These are phyloP conservation scores for Malurus alboscapulatus DNA, from an alignment of 2,113 vertebrate species.

Conservation along the genomic window DNA sequence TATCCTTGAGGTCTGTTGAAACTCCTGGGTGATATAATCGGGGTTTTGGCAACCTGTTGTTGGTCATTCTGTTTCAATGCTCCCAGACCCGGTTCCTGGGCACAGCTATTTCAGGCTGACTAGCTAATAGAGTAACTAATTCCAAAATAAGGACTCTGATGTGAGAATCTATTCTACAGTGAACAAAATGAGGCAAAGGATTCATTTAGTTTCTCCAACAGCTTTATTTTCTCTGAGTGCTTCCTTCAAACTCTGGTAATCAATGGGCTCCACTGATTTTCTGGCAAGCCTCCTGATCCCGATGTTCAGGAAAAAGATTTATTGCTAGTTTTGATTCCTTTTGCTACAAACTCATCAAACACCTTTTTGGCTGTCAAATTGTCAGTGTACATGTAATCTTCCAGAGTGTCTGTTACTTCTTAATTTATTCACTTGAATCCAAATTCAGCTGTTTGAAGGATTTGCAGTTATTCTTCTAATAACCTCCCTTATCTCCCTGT, in stretches of 20 bases:
- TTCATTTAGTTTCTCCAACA: background rate
- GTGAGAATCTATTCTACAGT: background rate
- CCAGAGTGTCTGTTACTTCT: conserved; percentile 6
- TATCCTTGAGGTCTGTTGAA: background rate
- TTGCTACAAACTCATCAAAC: conserved; percentile 23
- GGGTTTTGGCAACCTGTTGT: background rate
- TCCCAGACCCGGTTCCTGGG: background rate
- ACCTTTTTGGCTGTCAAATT: conserved; percentile 15
- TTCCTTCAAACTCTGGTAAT: background rate
- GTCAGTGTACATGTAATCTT: conserved; percentile 30
- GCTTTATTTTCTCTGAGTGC: background rate
- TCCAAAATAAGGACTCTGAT: background rate
- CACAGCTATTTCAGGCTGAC: background rate
- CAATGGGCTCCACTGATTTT: background rate
- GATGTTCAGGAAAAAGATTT: background rate
- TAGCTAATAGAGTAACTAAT: background rate
- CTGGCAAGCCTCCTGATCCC: conserved; percentile 14
- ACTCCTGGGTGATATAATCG: background rate
- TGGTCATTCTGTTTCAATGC: background rate
- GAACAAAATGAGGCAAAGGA: background rate
- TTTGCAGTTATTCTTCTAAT: conserved; percentile 42
- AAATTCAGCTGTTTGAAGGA: conserved; percentile 9
- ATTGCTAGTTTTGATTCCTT: conserved; percentile 28
- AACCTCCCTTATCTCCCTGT: background rate
- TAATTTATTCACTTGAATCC: conserved; percentile 5